Evolutionary conservation across 2,797 vertebrate genomes (phyloP), one percentile per base, ranked within the genome.

Genomic region (Chlorospingus semifuscus): DNA sequence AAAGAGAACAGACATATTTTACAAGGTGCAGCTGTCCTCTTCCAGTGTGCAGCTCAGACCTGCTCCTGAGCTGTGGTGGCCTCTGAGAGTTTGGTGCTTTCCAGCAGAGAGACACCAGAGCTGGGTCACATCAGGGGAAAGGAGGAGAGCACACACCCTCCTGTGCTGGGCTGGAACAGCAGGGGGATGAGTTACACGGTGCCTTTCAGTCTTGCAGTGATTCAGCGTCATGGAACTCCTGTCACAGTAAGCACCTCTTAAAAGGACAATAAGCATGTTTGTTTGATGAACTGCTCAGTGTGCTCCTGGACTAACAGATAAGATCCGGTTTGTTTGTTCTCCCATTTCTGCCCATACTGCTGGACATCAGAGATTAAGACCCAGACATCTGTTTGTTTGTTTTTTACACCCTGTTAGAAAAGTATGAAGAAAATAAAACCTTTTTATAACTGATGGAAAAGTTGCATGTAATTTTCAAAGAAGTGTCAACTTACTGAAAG

Each of bases 251-350:
- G 14, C 85, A 77, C 46, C 66, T 91, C 57, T 63, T 60, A 12
- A 84, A 87, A 90, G 74, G 83, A 94, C 72, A 93, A 93, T 66
- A 64, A 93, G 59, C 5, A 6, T 72, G 65, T 83, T 91, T 90
- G 50, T 91, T 93, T 94, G 85, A 93, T 90, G 55, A 91, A 20
- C 74, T 69, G 64, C 42, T 83, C 65, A 3, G 41, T 59, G 79
- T 89, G 82, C 87, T 84, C 76, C 92, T 96, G 94, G 91, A 82
- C 79, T 82, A 96, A 93, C 94, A 94, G 93, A 93, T 93, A 94
- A 94, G 74, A 63, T 91, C 80, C 24, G 0, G 22, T 90, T 63
- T 30, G 41, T 93, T 94, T 93, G 70, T 93, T 88, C 79, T 89
- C 19, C 66, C 30, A 4, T 87, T 78, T 87, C 81, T 95, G 87